Percentiles rank a stretch among this genome's conserved stretches.
phyloP scores from a whole-genome alignment of 2,797 vertebrate genomes.

The Bucorvus abyssinicus region DNA sequence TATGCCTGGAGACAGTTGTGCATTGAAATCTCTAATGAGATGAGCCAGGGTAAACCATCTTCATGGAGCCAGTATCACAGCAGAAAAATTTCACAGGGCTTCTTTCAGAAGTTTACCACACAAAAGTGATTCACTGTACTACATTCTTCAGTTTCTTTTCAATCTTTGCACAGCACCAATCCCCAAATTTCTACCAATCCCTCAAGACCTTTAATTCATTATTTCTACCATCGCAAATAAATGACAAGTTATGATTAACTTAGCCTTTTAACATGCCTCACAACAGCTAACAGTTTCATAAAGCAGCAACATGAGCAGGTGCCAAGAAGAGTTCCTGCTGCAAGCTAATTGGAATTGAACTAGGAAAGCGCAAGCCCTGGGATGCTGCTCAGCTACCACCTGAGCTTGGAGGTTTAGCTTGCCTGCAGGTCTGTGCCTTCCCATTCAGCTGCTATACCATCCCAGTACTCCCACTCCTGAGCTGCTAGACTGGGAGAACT shows the following conservation, averaged over 20 bases:
- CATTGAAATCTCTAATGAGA: neutral
- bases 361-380: fast-evolving
- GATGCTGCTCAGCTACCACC: neutral
- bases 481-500: neutral
- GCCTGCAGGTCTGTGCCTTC: neutral
- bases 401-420: neutral
- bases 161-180: neutral
- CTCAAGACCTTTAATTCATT: neutral
- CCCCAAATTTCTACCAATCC: neutral
- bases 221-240: neutral
- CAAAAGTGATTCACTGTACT: neutral
- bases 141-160: neutral
- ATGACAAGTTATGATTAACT: neutral
- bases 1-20: neutral
- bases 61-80: neutral
- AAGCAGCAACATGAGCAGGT: fast-evolving
- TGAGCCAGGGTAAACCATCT: neutral
- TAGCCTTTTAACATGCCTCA: neutral
- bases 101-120: neutral
- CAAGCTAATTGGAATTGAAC: fast-evolving
- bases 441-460: neutral
- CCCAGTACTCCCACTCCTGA: neutral
- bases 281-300: neutral
- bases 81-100: neutral
- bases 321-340: neutral